Evolutionary conservation across 2,113 vertebrate genomes (phyloP).

Genomic region (Oplegnathus fasciatus): DNA sequence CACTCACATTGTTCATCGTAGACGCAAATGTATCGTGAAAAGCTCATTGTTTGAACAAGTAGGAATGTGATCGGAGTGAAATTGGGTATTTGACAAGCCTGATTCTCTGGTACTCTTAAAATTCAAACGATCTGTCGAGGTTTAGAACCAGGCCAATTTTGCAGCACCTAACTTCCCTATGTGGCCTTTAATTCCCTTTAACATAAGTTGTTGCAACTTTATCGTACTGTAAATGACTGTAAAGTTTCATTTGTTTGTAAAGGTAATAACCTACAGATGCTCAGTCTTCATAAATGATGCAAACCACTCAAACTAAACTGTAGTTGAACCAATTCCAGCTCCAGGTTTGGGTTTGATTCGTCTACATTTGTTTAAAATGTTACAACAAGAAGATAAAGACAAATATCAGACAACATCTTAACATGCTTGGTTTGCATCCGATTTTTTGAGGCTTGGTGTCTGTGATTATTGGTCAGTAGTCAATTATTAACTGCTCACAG

Average conservation of each 20-base stretch:
- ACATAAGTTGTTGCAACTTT: background rate
- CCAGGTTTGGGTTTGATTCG: slow-evolving; percentile 17
- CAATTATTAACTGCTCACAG: background rate
- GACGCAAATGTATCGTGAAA: slow-evolving; percentile 17
- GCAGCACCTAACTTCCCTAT: background rate
- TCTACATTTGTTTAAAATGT: background rate
- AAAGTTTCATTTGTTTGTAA: background rate
- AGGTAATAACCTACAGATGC: background rate
- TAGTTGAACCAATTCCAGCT: background rate
- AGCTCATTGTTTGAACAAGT: slow-evolving; percentile 20
- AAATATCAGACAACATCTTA: background rate
- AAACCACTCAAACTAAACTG: background rate
- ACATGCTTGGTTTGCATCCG: background rate
- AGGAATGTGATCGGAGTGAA: slow-evolving; percentile 25
- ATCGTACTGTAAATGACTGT: background rate
- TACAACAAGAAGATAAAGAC: background rate
- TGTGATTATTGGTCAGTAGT: slow-evolving; percentile 18
- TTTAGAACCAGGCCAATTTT: background rate
- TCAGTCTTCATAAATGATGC: background rate
- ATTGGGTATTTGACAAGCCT: background rate
- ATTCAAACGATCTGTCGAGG: background rate
- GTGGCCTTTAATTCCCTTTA: slow-evolving; percentile 42
- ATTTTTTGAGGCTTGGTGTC: slow-evolving; percentile 8
- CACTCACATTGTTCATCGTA: background rate
- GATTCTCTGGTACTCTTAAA: background rate